phyloP scores from a whole-genome alignment of 2,797 vertebrate species.

The Neosalanx taihuensis region DNA sequence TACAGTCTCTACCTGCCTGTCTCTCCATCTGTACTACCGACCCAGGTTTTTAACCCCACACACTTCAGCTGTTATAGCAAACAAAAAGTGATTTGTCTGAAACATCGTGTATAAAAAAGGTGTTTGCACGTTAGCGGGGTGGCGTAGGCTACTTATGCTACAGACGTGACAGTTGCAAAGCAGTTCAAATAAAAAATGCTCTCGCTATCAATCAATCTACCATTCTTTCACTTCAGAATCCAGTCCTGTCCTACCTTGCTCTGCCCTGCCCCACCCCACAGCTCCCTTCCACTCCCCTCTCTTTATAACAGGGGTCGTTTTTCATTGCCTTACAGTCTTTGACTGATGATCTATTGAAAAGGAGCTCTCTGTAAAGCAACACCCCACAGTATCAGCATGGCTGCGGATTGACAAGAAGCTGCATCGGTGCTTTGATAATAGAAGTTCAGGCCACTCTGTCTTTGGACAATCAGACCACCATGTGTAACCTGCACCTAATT shows the following conservation, averaged over 20 bases:
- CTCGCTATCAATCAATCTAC: background rate
- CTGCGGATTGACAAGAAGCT: background rate
- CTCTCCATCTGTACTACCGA: slow-evolving; percentile 52
- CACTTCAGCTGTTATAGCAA: background rate
- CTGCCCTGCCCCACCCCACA: background rate
- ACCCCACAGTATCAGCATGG: background rate
- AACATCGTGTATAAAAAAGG: background rate
- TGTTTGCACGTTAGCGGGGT: background rate
- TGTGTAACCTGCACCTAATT: slow-evolving; percentile 16
- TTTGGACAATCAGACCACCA: slow-evolving; percentile 7
- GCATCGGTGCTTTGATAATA: background rate
- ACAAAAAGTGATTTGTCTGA: too few relatives aligned
- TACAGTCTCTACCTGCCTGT: slow-evolving; percentile 22
- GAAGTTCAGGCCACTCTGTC: background rate
- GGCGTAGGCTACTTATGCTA: background rate
- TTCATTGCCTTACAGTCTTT: background rate
- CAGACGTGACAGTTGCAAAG: background rate
- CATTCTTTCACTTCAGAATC: background rate
- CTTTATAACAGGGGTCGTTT: background rate
- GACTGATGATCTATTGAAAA: background rate
- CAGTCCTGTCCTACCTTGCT: background rate
- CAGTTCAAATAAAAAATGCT: too few relatives aligned
- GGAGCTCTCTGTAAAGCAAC: background rate
- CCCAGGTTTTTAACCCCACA: slow-evolving; percentile 60
- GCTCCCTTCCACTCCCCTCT: background rate